Base-by-base conservation (phyloP, 1,140 invertebrate genomes). In the Archivesica marissinica region DNA sequence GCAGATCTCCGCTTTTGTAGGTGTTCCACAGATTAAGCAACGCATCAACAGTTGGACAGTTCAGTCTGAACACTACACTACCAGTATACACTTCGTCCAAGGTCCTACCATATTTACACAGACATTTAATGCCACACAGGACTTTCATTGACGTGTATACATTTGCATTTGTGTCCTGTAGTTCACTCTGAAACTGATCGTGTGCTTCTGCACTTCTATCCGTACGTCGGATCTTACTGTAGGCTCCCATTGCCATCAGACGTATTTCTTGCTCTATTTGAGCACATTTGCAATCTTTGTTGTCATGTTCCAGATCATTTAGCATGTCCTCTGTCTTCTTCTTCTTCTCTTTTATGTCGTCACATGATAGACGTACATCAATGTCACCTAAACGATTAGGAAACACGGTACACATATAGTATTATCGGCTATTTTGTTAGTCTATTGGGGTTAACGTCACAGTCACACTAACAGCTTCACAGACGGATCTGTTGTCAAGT, bases 51-150 rank as follows among this genome's bases (percentile, higher is more conserved):
- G 47, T 85, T 6, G 82, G 82, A 52, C 82, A 85, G 33, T 85
- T 76, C 4, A 85, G 28, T 41, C 74, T 13, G 35, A 85, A 85
- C n/a, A 85, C 75, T 15, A 85, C 61, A 77, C 82, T 85, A 20
- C 82, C 82, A 4, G 70, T 20, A 25, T 76, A 66, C 25, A 85
- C 59, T 9, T 85, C 74, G 20, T 85, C 82, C 9, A 85, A 23
- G 0, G 82, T 77, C 23, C 82, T 28, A 0, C 82, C 82, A 41
- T 85, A 85, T 52, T 85, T 85, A 70, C 82, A 85, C 44, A 85
- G 38, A n/a, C 74, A 85, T 35, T 85, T 85, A 11, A 85, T 85
- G 17, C 72, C 74, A 39, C 74, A 77, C 25, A 85, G 44, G 33
- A 66, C 47, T 35, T 50, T 50, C 72, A 85, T 77, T 23, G 82